Evolutionary conservation across 2,888 invertebrate species (phyloP).

Genomic region (Agrotis exclamationis): DNA sequence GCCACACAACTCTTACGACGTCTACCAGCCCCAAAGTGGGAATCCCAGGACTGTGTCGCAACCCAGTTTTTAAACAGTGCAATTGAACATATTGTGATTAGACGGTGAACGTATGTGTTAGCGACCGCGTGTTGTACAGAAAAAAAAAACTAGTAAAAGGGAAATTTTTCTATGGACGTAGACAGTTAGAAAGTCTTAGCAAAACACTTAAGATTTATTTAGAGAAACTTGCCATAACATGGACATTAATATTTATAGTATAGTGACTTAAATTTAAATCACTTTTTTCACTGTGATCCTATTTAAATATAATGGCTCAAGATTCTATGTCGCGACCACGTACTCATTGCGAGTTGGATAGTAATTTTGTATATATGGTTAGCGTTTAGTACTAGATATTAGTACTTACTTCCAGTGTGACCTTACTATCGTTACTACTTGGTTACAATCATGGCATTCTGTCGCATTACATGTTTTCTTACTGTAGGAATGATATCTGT

Average conservation of each 20-base stretch:
- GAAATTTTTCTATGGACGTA: slow-evolving; percentile 88
- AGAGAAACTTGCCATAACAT: slow-evolving; percentile 89
- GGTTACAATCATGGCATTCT: slow-evolving; percentile 77
- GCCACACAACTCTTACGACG: slow-evolving; percentile 92
- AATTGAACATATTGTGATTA: slow-evolving; percentile 63
- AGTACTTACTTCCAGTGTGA: slow-evolving; percentile 89
- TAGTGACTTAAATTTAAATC: slow-evolving; percentile 87
- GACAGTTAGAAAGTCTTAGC: slow-evolving; percentile 81
- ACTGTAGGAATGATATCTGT: slow-evolving; percentile 86
- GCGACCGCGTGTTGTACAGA: slow-evolving; percentile 82
- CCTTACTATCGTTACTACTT: slow-evolving; percentile 84
- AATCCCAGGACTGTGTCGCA: slow-evolving; percentile 89
- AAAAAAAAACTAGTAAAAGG: slow-evolving; percentile 76
- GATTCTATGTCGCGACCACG: slow-evolving; percentile 85
- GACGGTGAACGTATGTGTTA: slow-evolving; percentile 70
- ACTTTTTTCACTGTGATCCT: slow-evolving; percentile 91
- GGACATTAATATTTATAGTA: slow-evolving; percentile 86
- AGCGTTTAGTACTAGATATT: slow-evolving; percentile 82
- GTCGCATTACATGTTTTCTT: slow-evolving; percentile 68
- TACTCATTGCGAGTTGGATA: slow-evolving; percentile 73
- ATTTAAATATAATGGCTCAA: slow-evolving; percentile 89
- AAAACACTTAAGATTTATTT: slow-evolving; percentile 85
- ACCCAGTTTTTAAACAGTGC: slow-evolving; percentile 86
- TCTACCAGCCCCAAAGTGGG: slow-evolving; percentile 85
- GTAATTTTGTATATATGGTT: slow-evolving; percentile 85